phyloP scores from a whole-genome alignment of 2,113 vertebrate genomes.

The Podiceps cristatus region DNA sequence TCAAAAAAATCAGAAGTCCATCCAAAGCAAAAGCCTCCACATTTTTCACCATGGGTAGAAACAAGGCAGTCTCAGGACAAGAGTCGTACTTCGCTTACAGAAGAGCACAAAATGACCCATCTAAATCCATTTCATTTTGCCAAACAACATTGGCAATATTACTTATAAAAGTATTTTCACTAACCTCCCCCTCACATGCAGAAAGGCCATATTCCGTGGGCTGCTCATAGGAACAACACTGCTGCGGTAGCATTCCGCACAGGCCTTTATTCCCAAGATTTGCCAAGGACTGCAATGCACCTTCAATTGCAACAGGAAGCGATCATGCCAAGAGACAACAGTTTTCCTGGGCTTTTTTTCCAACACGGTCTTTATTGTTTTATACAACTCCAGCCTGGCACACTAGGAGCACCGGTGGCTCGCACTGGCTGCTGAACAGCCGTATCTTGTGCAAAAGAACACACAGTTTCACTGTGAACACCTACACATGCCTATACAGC shows the following conservation, averaged over 20 bases:
- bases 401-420: background rate
- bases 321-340: constrained; percentile 49
- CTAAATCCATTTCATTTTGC: background rate
- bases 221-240: background rate
- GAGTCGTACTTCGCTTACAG: background rate
- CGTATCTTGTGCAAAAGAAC: background rate
- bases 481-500: background rate
- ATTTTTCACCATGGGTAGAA: background rate
- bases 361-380: constrained; percentile 23
- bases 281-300: background rate
- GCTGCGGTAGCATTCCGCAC: background rate
- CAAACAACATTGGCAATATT: background rate
- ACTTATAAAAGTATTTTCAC: background rate
- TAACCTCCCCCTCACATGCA: background rate
- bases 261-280: background rate
- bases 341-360: constrained; percentile 54
- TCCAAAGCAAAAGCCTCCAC: background rate
- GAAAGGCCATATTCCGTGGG: background rate
- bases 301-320: constrained; percentile 46
- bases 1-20: background rate
- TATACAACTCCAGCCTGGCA: background rate
- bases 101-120: background rate
- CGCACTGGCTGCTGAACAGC: background rate
- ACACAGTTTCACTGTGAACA: background rate
- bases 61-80: background rate